phyloP scores from a whole-genome alignment of 2,797 vertebrate species.

The Lutjanus argentimaculatus region DNA sequence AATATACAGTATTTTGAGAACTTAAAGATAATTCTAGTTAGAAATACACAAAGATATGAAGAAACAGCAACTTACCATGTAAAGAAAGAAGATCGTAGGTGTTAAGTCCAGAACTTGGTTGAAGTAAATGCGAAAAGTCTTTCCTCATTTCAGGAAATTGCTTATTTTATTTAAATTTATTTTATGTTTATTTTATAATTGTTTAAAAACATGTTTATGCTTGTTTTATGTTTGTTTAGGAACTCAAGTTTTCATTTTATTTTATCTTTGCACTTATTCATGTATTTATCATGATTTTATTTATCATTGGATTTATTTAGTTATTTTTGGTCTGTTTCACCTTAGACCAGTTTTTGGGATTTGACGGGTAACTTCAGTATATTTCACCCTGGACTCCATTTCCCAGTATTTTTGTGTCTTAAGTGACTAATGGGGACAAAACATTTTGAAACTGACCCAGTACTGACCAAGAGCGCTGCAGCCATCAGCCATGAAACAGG shows the following conservation, averaged over 20 bases:
- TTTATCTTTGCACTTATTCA: slow-evolving; percentile 35
- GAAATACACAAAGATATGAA: slow-evolving; percentile 27
- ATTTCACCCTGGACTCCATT: too few species aligned
- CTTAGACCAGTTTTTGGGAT: neutral
- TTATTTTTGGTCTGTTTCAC: neutral
- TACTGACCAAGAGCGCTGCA: too few species aligned
- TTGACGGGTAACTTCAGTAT: too few species aligned
- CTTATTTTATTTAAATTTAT: slow-evolving; percentile 11
- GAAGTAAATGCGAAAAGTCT: slow-evolving; percentile 60
- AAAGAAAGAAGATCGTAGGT: slow-evolving; percentile 66
- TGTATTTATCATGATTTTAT: slow-evolving; percentile 23
- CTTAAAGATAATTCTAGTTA: slow-evolving; percentile 24
- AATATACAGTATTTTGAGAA: slow-evolving; percentile 15
- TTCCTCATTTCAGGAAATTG: slow-evolving; percentile 47
- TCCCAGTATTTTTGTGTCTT: too few species aligned
- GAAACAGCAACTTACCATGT: slow-evolving; percentile 77
- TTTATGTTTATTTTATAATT: slow-evolving; percentile 29
- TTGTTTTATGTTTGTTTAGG: slow-evolving; percentile 23
- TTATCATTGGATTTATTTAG: neutral
- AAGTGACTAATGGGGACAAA: too few species aligned
- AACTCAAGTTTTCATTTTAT: neutral
- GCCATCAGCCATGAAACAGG: too few species aligned
- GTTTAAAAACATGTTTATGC: slow-evolving; percentile 18
- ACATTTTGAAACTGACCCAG: too few species aligned
- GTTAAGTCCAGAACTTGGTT: slow-evolving; percentile 60